Base-by-base conservation (phyloP, 2,888 invertebrate species). In the Thera obeliscata region DNA sequence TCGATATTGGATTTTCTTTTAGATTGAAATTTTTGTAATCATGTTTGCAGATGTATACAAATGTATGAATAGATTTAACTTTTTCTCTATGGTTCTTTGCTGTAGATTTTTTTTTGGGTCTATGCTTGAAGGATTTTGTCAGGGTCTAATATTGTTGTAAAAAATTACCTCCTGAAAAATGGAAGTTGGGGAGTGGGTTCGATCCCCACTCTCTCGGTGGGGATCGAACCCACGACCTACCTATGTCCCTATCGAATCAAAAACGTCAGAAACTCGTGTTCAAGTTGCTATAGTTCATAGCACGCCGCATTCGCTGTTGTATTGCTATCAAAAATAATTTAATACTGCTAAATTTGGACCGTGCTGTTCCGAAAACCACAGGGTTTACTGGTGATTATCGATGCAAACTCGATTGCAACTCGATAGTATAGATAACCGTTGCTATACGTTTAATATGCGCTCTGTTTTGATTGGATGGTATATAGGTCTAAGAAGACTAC, bases 281-380 rank as follows among this genome's bases (percentile, higher is more conserved):
- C 8, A 48, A 54, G 12, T 48, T 33, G 55, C 60, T 64, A 61
- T 66, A 71, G 65, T 69, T 72, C 41, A 68, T 67, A 70, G 67
- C 41, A 22, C 76, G 71, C 73, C 49, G 52, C 78, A 74, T 74
- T 77, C 69, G 76, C 74, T 76, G 78, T 80, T 78, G 79, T 80
- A 76, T 77, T 78, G 77, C 79, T 78, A 82, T 86, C 79, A 84
- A 86, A 87, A 86, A 86, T 86, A 84, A 87, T 85, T 85, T 83
- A 84, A 86, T 85, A 80, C 78, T 77, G 81, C 80, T 81, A 78
- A 80, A 85, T 84, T 84, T 78, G 75, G 81, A 81, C 78, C 76
- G 77, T 73, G 70, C 73, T 76, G 77, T 81, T 80, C 76, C 76
- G 77, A 81, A 83, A 84, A 84, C 84, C 82, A 66, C 81, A 78